Evolutionary conservation across 1,140 invertebrate genomes (phyloP).

Genomic region (Periplaneta americana): DNA sequence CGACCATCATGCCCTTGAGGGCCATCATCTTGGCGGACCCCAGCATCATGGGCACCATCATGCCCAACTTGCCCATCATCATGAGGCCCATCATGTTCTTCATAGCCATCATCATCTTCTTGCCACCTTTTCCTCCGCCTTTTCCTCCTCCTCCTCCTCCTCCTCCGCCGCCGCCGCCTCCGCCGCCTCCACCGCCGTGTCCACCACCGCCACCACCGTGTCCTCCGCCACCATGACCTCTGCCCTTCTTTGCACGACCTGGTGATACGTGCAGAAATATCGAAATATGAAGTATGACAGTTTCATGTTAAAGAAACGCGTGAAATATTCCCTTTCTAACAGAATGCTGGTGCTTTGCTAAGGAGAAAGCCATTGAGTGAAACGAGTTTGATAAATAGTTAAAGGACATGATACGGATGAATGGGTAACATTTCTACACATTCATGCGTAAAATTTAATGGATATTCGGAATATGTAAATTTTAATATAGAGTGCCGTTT

Average conservation of each 20-base stretch:
- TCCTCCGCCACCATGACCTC: background rate
- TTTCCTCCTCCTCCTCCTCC: background rate
- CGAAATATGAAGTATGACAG: too few relatives aligned
- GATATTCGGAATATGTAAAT: too few relatives aligned
- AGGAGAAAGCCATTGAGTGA: too few relatives aligned
- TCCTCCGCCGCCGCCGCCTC: too few relatives aligned
- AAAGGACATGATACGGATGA: too few relatives aligned
- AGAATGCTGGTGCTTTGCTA: too few relatives aligned
- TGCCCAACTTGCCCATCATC: slow-evolving; percentile 19
- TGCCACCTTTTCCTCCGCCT: background rate
- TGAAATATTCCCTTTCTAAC: too few relatives aligned
- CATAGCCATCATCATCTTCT: background rate
- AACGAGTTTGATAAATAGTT: too few relatives aligned
- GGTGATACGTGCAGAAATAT: background rate
- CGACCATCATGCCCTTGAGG: slow-evolving; percentile 24
- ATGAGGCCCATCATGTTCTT: slow-evolving; percentile 1
- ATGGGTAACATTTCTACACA: too few relatives aligned
- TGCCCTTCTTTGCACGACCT: background rate
- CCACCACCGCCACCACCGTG: background rate
- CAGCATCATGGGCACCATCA: slow-evolving; percentile 29
- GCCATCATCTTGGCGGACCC: slow-evolving; percentile 23
- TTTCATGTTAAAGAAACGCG: too few relatives aligned
- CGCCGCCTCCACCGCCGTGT: background rate
- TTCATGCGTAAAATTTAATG: too few relatives aligned
- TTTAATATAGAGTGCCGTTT: too few relatives aligned